Percentiles rank a stretch among this genome's conserved stretches.
phyloP scores from a whole-genome alignment of 2,113 vertebrate genomes.

The Perca schrenkii region DNA sequence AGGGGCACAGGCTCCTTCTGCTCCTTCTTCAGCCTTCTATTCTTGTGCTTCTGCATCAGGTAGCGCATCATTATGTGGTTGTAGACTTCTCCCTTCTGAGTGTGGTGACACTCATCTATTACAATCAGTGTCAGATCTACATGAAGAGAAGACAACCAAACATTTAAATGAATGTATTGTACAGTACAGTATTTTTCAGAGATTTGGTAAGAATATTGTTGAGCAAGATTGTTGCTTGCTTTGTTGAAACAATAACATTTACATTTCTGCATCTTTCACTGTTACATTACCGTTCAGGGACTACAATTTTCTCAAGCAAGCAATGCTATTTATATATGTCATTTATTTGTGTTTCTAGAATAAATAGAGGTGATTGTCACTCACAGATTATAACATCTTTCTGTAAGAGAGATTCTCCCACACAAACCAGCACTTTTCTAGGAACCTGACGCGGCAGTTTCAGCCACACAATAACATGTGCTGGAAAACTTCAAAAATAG shows the following conservation, averaged over 20 bases:
- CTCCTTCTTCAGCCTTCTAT: slow-evolving; percentile 83
- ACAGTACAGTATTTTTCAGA: neutral
- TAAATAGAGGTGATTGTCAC: slow-evolving; percentile 40
- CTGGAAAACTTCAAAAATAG: slow-evolving; percentile 38
- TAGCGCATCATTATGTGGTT: slow-evolving; percentile 96
- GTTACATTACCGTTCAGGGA: neutral
- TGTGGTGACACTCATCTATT: slow-evolving; percentile 98
- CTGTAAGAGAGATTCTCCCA: slow-evolving; percentile 30
- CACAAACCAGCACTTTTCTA: slow-evolving; percentile 57
- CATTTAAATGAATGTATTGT: neutral
- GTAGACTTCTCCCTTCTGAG: slow-evolving; percentile 93
- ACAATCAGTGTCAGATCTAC: slow-evolving; percentile 94
- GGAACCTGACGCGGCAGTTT: slow-evolving; percentile 54
- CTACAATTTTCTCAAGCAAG: slow-evolving; percentile 19
- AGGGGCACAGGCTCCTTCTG: slow-evolving; percentile 79
- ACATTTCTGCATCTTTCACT: slow-evolving; percentile 6
- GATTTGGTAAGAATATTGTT: neutral
- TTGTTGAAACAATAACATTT: slow-evolving; percentile 24
- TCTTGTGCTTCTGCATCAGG: slow-evolving; percentile 89
- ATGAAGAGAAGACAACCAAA: slow-evolving; percentile 14
- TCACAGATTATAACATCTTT: slow-evolving; percentile 38
- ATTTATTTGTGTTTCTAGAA: slow-evolving; percentile 38
- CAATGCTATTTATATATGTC: neutral
- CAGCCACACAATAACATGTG: slow-evolving; percentile 51
- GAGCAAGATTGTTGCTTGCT: neutral